Evolutionary conservation across 2,113 vertebrate genomes (phyloP).

Genomic region (Danio rerio): DNA sequence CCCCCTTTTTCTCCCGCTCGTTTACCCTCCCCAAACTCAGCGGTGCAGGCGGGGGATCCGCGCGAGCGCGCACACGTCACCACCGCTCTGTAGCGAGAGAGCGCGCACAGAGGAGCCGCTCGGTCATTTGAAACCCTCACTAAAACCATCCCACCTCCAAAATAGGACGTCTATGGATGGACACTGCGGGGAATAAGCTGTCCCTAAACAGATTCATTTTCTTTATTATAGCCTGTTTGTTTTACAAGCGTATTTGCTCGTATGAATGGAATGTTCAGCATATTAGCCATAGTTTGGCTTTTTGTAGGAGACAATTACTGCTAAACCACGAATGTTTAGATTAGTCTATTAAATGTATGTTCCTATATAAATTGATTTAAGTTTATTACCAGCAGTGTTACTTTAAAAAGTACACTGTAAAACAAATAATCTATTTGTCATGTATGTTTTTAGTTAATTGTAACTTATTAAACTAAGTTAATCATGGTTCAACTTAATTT

Average conservation of each 20-base stretch:
- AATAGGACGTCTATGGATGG: not conserved
- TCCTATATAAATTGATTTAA: too few species aligned
- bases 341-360: too few species aligned
- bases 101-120: slow-evolving; percentile 68
- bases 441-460: too few species aligned
- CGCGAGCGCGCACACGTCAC: slow-evolving; percentile 46
- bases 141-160: slow-evolving; percentile 23
- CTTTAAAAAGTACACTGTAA: too few species aligned
- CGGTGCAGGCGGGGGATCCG: slow-evolving; percentile 29
- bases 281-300: not conserved
- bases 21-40: slow-evolving; percentile 45
- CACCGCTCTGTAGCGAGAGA: slow-evolving; percentile 52
- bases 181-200: not conserved
- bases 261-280: not conserved
- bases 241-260: not conserved
- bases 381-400: too few species aligned
- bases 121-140: slow-evolving; percentile 46
- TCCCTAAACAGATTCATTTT: not conserved
- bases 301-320: not conserved
- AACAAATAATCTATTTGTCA: too few species aligned
- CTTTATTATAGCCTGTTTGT: not conserved
- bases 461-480: too few species aligned
- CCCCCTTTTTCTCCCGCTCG: slow-evolving; percentile 53
- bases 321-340: not conserved
- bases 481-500: too few species aligned